Percentiles rank a stretch among this genome's conserved stretches.
Evolutionary conservation across 2,113 vertebrate species (phyloP).

Genomic region (Psittacula cyanocephala): DNA sequence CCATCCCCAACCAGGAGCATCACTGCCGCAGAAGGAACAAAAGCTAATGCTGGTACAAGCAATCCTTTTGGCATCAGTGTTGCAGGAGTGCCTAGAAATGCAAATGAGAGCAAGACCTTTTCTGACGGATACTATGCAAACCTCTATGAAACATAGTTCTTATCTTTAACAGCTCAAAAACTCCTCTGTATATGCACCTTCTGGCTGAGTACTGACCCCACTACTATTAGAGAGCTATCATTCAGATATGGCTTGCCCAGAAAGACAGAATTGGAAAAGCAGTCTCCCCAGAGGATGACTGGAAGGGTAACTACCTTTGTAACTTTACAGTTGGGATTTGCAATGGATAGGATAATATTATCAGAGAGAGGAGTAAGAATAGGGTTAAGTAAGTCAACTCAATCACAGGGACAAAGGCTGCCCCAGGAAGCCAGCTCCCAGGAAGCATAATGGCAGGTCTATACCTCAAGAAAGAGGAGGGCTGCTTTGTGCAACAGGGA

Average conservation of each 20-base stretch:
- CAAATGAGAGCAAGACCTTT: not conserved
- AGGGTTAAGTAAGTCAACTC: not conserved
- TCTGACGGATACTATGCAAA: not conserved
- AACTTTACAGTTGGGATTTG: not conserved
- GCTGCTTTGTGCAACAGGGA: not conserved
- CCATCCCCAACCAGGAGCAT: not conserved
- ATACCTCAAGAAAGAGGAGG: not conserved
- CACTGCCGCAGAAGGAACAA: not conserved
- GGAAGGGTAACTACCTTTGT: not conserved
- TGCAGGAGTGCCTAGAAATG: not conserved
- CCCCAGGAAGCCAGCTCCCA: not conserved
- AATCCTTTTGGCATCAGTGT: not conserved
- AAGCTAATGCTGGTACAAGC: accelerated
- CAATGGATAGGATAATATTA: not conserved
- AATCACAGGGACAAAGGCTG: not conserved
- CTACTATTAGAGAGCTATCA: not conserved
- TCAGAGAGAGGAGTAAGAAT: not conserved
- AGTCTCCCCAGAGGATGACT: not conserved
- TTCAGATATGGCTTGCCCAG: not conserved
- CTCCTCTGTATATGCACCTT: not conserved
- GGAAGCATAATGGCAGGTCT: not conserved
- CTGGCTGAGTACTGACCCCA: not conserved
- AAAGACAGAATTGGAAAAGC: not conserved
- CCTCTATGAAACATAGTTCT: not conserved
- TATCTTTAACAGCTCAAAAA: not conserved